Evolutionary conservation across 2,888 invertebrate genomes (phyloP).

Genomic region (Polydrusus tereticollis): DNA sequence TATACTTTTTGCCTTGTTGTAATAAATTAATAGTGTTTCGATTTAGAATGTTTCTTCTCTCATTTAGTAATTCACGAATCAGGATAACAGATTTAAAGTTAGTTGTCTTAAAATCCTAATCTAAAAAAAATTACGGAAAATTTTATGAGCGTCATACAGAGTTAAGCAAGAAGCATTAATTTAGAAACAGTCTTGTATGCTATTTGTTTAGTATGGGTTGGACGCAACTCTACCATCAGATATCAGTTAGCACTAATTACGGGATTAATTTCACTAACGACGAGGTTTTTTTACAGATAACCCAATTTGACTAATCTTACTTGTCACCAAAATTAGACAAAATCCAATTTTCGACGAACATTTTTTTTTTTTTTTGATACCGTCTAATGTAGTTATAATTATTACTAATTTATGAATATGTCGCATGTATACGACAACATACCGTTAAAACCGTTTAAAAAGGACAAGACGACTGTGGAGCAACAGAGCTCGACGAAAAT

Average conservation of each 20-base stretch:
- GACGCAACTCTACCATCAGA: slow-evolving; percentile 2
- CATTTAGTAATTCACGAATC: too few species aligned
- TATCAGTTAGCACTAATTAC: not conserved
- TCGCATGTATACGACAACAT: slow-evolving; percentile 63
- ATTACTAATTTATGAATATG: slow-evolving; percentile 50
- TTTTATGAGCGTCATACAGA: too few species aligned
- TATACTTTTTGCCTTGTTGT: too few species aligned
- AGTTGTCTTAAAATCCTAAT: too few species aligned
- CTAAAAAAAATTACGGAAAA: too few species aligned
- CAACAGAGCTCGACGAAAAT: slow-evolving; percentile 53
- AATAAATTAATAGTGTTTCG: too few species aligned
- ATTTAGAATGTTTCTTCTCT: too few species aligned
- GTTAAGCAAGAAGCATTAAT: too few species aligned
- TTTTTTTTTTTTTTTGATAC: slow-evolving; percentile 22
- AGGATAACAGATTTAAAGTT: too few species aligned
- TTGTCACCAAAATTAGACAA: not conserved
- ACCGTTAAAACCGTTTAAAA: slow-evolving; percentile 59
- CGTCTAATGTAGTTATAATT: slow-evolving; percentile 27
- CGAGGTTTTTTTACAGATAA: not conserved
- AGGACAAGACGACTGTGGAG: slow-evolving; percentile 50
- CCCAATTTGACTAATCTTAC: not conserved
- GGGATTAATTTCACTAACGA: not conserved
- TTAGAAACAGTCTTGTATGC: too few species aligned
- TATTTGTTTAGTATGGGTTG: too few species aligned
- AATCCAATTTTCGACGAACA: slow-evolving; percentile 5